Evolutionary conservation across 2,797 vertebrate genomes (phyloP).

Genomic region (Acestrorhynchus altus): DNA sequence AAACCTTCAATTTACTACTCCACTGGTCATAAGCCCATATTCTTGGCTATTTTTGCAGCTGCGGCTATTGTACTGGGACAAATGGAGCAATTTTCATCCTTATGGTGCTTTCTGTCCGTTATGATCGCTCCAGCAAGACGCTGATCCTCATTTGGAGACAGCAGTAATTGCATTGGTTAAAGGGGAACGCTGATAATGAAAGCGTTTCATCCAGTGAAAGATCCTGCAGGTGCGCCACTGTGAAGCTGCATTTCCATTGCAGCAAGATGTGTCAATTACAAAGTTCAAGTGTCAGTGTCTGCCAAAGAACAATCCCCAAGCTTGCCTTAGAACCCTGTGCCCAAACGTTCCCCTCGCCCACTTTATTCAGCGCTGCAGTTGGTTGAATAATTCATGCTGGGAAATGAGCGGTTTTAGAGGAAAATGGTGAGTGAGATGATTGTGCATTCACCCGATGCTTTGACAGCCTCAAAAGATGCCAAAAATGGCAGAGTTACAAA

Average conservation of each 20-base stretch:
- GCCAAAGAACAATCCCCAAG: background rate
- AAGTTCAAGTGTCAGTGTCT: background rate
- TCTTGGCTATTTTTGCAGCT: conserved; percentile 54
- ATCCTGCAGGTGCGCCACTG: background rate
- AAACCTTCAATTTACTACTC: conserved; percentile 58
- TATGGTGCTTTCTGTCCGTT: conserved; percentile 4
- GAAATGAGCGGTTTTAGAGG: background rate
- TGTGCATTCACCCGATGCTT: too few species aligned
- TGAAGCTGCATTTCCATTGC: background rate
- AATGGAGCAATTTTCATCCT: conserved; percentile 47
- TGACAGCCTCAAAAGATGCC: background rate
- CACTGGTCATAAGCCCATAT: conserved; percentile 52
- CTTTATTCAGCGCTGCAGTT: background rate
- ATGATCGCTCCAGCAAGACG: background rate
- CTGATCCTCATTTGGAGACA: background rate
- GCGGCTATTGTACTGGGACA: conserved; percentile 55
- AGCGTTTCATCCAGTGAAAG: background rate
- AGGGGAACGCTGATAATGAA: conserved; percentile 6
- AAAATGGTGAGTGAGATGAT: conserved; percentile 3
- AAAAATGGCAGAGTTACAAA: background rate
- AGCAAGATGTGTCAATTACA: background rate
- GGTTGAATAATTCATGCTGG: conserved; percentile 14
- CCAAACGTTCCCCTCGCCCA: background rate
- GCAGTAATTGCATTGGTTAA: background rate
- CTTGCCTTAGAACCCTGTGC: background rate